Conservation (phyloP, 2,113 vertebrate species). For the Sylvilagus bachmani region DNA sequence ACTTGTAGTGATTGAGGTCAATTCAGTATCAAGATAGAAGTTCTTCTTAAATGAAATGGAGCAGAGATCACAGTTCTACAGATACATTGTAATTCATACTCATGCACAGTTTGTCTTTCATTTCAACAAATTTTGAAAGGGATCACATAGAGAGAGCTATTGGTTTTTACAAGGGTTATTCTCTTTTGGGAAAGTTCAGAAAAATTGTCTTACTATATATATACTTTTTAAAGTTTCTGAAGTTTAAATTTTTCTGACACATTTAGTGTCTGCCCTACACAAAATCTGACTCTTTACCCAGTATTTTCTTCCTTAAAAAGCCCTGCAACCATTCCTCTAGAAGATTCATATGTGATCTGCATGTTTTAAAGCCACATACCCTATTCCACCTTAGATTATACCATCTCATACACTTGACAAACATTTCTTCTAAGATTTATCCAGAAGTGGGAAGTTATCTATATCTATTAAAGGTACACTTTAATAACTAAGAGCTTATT, state of each 20-base stretch:
- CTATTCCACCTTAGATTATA: background rate
- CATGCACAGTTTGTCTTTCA: constrained; percentile 80
- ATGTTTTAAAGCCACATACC: background rate
- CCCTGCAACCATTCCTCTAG: background rate
- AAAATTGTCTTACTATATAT: constrained; percentile 61
- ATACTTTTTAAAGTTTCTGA: constrained; percentile 64
- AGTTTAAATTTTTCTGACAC: constrained; percentile 67
- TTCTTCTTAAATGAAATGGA: constrained; percentile 73
- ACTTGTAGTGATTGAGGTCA: constrained; percentile 66
- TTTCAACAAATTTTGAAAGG: constrained; percentile 75
- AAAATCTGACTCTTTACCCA: constrained; percentile 49
- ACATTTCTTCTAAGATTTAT: background rate
- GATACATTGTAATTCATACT: constrained; percentile 79
- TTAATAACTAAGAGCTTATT: background rate
- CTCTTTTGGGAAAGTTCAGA: constrained; percentile 68
- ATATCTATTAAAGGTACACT: background rate
- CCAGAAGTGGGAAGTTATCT: background rate
- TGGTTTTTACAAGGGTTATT: constrained; percentile 74
- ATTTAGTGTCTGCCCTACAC: constrained; percentile 35
- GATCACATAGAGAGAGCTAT: constrained; percentile 66
- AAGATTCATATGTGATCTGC: background rate
- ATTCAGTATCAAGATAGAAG: constrained; percentile 46
- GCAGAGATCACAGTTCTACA: constrained; percentile 74
- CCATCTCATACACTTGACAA: background rate
- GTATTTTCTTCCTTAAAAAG: constrained; percentile 25